phyloP scores from a whole-genome alignment of 2,797 vertebrate species.

The Ciconia nigra region DNA sequence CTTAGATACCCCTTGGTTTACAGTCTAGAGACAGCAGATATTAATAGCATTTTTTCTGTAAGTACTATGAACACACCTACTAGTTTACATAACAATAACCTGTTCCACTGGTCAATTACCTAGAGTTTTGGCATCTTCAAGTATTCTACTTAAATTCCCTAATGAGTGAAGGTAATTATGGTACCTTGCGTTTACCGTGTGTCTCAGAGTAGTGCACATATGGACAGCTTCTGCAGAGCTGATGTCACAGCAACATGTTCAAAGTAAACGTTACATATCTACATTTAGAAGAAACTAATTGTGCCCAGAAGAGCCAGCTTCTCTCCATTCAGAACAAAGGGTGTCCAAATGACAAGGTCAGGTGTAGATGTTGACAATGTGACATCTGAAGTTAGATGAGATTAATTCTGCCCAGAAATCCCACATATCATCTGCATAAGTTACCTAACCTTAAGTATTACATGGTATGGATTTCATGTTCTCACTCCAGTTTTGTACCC shows the following conservation, averaged over 20 bases:
- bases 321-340: not conserved
- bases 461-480: not conserved
- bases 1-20: not conserved
- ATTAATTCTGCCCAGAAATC: not conserved
- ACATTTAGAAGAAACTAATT: not conserved
- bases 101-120: not conserved
- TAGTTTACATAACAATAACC: not conserved
- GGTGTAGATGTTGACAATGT: not conserved
- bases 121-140: not conserved
- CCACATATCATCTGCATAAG: not conserved
- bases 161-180: not conserved
- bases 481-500: not conserved
- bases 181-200: fast-evolving
- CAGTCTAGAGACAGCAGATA: not conserved
- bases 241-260: not conserved
- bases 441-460: not conserved
- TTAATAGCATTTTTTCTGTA: not conserved
- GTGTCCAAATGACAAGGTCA: not conserved
- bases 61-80: not conserved
- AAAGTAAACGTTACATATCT: not conserved
- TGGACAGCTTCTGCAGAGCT: not conserved
- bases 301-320: not conserved
- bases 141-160: not conserved
- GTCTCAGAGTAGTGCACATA: not conserved
- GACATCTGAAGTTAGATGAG: not conserved